phyloP scores from a whole-genome alignment of 2,888 invertebrate species.

The Gastrophysa polygoni region DNA sequence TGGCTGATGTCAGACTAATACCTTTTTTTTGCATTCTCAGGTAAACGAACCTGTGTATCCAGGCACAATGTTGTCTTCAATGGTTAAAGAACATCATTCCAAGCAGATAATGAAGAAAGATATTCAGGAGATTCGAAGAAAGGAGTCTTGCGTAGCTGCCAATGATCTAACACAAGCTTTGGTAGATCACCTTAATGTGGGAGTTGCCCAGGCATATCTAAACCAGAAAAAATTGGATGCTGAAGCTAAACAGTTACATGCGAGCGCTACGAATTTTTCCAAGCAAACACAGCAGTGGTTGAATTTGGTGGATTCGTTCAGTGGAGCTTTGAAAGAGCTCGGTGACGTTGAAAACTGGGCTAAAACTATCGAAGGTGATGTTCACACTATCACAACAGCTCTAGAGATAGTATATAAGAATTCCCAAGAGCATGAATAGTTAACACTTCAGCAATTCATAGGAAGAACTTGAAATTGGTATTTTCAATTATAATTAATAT shows the following conservation, averaged over 20 bases:
- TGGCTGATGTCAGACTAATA: no score
- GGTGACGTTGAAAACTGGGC: conserved; percentile 99
- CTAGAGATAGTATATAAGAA: conserved; percentile 93
- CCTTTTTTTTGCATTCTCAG: no score
- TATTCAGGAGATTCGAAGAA: conserved; percentile 88
- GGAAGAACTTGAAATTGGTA: not conserved
- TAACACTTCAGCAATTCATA: not conserved
- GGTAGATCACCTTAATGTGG: conserved; percentile 97
- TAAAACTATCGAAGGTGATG: conserved; percentile 93
- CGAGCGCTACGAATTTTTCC: conserved; percentile 91
- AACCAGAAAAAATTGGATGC: conserved; percentile 98
- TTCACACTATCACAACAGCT: conserved; percentile 89
- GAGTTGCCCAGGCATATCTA: conserved; percentile 96
- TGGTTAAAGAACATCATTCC: conserved; percentile 86
- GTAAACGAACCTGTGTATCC: not conserved
- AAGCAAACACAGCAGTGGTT: conserved; percentile 98
- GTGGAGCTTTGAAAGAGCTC: conserved; percentile 89
- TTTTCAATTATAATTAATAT: no score
- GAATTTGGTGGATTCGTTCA: conserved; percentile 86
- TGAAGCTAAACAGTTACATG: conserved; percentile 94
- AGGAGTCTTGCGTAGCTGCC: conserved; percentile 91
- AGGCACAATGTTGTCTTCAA: conserved; percentile 76
- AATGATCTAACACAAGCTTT: conserved; percentile 91
- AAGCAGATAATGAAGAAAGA: conserved; percentile 81
- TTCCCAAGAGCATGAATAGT: conserved; percentile 56